These are phyloP conservation scores for Hippotragus niger DNA, from an alignment of 2,113 vertebrate genomes.

Conservation along the genomic window DNA sequence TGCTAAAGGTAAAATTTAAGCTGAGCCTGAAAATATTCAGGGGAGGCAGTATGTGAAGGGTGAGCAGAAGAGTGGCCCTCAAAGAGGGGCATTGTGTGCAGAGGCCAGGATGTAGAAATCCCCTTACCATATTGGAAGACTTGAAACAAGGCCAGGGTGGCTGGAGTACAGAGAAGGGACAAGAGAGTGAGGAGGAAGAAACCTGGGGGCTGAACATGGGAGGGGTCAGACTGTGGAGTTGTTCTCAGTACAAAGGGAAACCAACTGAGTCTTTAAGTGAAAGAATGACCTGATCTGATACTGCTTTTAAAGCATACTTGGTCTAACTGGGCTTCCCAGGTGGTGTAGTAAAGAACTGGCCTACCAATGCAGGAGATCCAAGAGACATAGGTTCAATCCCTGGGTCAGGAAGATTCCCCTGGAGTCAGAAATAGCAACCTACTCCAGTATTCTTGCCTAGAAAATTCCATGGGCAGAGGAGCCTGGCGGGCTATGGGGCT, in stretches of 20 bases:
- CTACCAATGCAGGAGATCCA: not conserved
- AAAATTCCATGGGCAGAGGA: not conserved
- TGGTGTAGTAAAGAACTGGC: not conserved
- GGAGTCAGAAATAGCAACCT: not conserved
- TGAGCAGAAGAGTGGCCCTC: too few species aligned
- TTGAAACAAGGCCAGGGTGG: not conserved
- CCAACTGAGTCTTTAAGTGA: not conserved
- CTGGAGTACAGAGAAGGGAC: not conserved
- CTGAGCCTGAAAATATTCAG: not conserved
- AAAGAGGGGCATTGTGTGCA: not conserved
- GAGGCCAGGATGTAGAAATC: not conserved
- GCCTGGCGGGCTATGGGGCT: not conserved
- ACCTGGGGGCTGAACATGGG: fast-evolving
- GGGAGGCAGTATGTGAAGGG: not conserved
- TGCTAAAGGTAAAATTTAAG: not conserved
- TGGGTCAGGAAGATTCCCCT: not conserved
- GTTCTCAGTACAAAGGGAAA: not conserved
- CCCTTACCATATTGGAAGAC: not conserved
- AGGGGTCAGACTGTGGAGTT: too few species aligned
- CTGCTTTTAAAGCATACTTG: not conserved
- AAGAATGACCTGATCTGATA: not conserved
- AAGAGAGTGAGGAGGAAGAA: not conserved
- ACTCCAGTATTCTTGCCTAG: not conserved
- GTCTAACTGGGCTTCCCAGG: not conserved
- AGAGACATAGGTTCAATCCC: not conserved